Conservation (phyloP, 2,113 vertebrate genomes). For the Otolemur garnettii region DNA sequence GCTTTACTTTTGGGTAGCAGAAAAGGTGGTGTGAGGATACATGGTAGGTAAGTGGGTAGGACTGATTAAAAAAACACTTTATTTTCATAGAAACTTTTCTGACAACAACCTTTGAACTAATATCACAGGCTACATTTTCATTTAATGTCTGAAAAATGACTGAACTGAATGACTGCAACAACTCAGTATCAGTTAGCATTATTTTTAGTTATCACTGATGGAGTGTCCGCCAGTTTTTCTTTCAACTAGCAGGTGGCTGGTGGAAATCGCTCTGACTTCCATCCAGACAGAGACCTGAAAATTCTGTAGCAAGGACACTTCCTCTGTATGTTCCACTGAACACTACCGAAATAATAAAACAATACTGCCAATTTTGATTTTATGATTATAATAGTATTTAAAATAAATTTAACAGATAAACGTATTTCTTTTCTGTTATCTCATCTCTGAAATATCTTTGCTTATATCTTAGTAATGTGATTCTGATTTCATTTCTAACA, state of each 20-base stretch:
- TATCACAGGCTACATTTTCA: not conserved
- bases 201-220: not conserved
- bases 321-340: not conserved
- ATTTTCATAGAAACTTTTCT: not conserved
- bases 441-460: not conserved
- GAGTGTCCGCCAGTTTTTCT: not conserved
- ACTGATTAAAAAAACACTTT: not conserved
- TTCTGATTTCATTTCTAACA: conserved; percentile 41
- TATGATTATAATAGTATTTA: not conserved
- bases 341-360: not conserved
- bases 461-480: not conserved
- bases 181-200: not conserved
- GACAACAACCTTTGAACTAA: not conserved
- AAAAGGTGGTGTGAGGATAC: not conserved
- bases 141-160: not conserved
- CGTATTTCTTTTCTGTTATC: not conserved
- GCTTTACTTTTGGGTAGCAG: not conserved
- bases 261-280: not conserved
- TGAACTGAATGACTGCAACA: not conserved
- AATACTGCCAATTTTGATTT: not conserved
- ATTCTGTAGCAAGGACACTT: not conserved
- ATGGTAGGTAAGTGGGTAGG: not conserved
- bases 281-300: not conserved
- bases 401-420: not conserved
- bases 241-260: not conserved